Conservation (phyloP, 2,113 vertebrate genomes). For the Carassius auratus region DNA sequence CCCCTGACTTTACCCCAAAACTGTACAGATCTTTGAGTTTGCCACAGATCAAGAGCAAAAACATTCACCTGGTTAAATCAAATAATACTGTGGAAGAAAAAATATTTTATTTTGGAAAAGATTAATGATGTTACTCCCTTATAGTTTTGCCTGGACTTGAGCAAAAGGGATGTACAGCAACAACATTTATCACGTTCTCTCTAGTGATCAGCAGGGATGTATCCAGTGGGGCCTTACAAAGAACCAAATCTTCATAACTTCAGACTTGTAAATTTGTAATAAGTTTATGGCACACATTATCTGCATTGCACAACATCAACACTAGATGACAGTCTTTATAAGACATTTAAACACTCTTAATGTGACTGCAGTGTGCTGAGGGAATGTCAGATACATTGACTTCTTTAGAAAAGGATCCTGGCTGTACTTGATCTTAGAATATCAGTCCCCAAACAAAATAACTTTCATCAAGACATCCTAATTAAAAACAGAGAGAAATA, state of each 20-base stretch:
- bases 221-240: slow-evolving; percentile 57
- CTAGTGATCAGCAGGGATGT: slow-evolving; percentile 57
- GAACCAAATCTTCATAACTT: slow-evolving; percentile 74
- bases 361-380: slow-evolving; percentile 66
- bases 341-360: neutral
- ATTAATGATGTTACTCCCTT: slow-evolving; percentile 20
- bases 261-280: slow-evolving; percentile 64
- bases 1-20: slow-evolving; percentile 72
- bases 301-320: slow-evolving; percentile 26
- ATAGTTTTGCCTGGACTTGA: slow-evolving; percentile 38
- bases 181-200: slow-evolving; percentile 58
- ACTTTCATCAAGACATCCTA: neutral
- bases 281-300: neutral
- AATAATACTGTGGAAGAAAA: neutral
- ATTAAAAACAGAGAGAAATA: neutral
- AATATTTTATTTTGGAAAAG: slow-evolving; percentile 16
- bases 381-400: slow-evolving; percentile 69
- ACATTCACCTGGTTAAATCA: neutral
- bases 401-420: slow-evolving; percentile 67
- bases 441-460: slow-evolving; percentile 62
- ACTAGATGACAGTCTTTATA: slow-evolving; percentile 40
- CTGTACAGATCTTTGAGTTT: slow-evolving; percentile 59
- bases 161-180: slow-evolving; percentile 33
- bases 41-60: slow-evolving; percentile 53
- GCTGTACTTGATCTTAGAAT: slow-evolving; percentile 71